Percentiles rank a stretch among this genome's conserved stretches.
Evolutionary conservation across 2,888 invertebrate species (phyloP).

Genomic region (Andrena hattorfiana): DNA sequence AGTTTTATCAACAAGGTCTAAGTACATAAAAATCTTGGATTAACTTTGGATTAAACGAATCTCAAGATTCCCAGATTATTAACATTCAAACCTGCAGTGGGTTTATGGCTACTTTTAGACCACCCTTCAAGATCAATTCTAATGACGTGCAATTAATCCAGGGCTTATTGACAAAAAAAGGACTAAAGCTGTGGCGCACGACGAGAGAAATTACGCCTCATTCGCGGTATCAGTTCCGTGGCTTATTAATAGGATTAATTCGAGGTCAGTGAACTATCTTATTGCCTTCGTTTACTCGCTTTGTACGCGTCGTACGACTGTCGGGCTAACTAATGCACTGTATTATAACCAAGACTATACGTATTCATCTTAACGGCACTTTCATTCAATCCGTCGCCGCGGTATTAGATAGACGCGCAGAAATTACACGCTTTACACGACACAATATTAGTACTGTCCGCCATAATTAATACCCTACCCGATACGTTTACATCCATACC

Average conservation of each 20-base stretch:
- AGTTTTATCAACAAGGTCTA: neutral
- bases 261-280: conserved; percentile 70
- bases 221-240: conserved; percentile 47
- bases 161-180: conserved; percentile 9
- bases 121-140: neutral
- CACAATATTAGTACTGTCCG: conserved; percentile 69
- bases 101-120: neutral
- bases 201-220: conserved; percentile 16
- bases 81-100: neutral
- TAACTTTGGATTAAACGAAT: neutral
- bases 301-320: conserved; percentile 69
- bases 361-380: conserved; percentile 75
- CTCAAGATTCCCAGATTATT: neutral
- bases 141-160: conserved; percentile 2
- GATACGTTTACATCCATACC: conserved; percentile 56
- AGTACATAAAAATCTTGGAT: conserved; percentile 1
- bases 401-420: conserved; percentile 66
- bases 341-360: conserved; percentile 71
- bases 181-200: neutral
- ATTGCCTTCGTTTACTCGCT: conserved; percentile 68
- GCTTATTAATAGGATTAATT: conserved; percentile 72
- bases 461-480: conserved; percentile 66
- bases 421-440: conserved; percentile 68
- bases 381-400: conserved; percentile 72
- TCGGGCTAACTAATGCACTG: conserved; percentile 71